phyloP scores from a whole-genome alignment of 2,888 invertebrate genomes.

The Drosophila leonis region DNA sequence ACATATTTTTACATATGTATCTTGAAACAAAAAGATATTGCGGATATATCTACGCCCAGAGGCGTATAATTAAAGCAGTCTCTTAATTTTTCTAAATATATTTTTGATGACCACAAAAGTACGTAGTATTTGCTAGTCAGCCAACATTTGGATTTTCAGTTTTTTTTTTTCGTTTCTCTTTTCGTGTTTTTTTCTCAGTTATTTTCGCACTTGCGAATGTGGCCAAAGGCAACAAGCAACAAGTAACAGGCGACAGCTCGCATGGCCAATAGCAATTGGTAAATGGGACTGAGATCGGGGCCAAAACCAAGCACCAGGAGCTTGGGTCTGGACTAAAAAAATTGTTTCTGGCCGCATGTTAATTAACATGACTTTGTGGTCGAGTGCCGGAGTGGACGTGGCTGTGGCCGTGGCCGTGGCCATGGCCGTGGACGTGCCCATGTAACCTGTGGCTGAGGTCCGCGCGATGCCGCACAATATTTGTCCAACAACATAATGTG shows the following conservation, averaged over 20 bases:
- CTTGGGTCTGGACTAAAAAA: constrained; percentile 23
- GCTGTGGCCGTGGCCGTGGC: constrained; percentile 1
- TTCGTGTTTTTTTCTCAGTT: constrained; percentile 16
- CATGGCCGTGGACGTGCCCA: constrained; percentile 16
- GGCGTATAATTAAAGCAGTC: background rate
- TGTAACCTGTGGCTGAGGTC: constrained; percentile 19
- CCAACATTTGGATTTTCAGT: background rate
- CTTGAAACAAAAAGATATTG: no score
- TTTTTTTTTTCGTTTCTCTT: constrained; percentile 4
- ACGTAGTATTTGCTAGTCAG: background rate
- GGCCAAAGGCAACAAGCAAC: constrained; percentile 56
- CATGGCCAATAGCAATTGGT: constrained; percentile 1
- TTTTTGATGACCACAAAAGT: background rate
- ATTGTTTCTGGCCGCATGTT: constrained; percentile 69
- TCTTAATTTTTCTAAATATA: accelerated
- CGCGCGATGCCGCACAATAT: constrained; percentile 47
- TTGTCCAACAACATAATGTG: constrained; percentile 75
- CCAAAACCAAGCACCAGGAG: background rate
- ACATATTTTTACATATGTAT: no score
- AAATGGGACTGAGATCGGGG: background rate
- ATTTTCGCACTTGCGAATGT: constrained; percentile 45
- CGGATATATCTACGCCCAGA: no score
- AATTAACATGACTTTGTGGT: constrained; percentile 82
- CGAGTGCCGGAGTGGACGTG: constrained; percentile 43
- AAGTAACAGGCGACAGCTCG: constrained; percentile 33